Evolutionary conservation across 2,888 invertebrate genomes (phyloP), one percentile per base, ranked within the genome.

Genomic region (Brachyopa scutellaris): DNA sequence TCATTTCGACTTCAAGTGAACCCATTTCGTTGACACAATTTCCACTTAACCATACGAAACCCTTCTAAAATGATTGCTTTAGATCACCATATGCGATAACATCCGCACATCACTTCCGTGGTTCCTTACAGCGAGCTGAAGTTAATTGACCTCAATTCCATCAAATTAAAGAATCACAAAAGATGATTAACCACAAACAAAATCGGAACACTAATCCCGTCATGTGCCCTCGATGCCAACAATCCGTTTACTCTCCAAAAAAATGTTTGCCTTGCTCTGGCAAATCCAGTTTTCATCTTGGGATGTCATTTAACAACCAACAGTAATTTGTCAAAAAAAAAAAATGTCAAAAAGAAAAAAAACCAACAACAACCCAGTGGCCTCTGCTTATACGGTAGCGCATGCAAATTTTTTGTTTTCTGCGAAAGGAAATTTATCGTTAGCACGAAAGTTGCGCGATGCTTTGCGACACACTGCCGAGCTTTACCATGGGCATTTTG

Each of bases 371-470:
- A 21, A 23, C 33, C 51, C 19, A 9, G 23, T 53, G 31, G 53
- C 73, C 57, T 21, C 51, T 69, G 73, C 31, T 55, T 57, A 57
- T 74, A 70, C 80, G 45, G 80, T 80, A 76, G 80, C n/a, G n/a
- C 80, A 74, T 80, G 80, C 76, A 69, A 80, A 80, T n/a, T n/a
- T n/a, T n/a, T n/a, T n/a, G n/a, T n/a, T 80, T 80, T 80, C 55
- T 57, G 67, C 67, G 66, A 55, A 51, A 67, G 62, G 67, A 59
- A 80, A 80, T 76, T 80, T 74, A 80, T 80, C 74, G 64, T 53
- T 36, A 49, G 49, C 38, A 38, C 55, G 47, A 80, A 80, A 80
- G 62, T 62, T 69, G 67, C 40, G 47, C 64, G 47, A 31, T 61
- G 31, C 40, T 57, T 53, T 11, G 55, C 79, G 74, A 80, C 74